Percentiles rank a stretch among this genome's conserved stretches.
Conservation (phyloP, 2,113 vertebrate genomes). For the Rhinoderma darwinii region DNA sequence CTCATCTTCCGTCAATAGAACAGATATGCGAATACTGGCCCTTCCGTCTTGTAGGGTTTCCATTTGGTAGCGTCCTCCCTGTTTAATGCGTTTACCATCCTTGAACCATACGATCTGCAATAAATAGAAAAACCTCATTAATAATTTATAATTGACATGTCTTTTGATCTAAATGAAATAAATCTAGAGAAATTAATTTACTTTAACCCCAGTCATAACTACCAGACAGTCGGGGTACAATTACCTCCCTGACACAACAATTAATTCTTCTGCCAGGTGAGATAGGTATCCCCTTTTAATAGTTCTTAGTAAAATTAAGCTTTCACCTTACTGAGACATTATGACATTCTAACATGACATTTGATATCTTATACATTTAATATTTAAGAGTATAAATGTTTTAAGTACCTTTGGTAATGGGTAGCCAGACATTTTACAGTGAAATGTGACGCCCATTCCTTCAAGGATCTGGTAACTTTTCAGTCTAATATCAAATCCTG, state of each 20-base stretch:
- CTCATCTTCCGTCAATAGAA: conserved; percentile 92
- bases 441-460: conserved; percentile 93
- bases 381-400: neutral
- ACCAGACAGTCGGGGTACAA: neutral
- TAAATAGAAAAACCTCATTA: neutral
- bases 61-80: conserved; percentile 85
- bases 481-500: conserved; percentile 85
- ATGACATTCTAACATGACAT: neutral
- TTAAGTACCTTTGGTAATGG: conserved; percentile 91
- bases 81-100: conserved; percentile 90
- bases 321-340: too few relatives aligned
- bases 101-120: conserved; percentile 95
- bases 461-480: conserved; percentile 96
- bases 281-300: too few relatives aligned
- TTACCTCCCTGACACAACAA: too few relatives aligned
- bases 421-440: conserved; percentile 89
- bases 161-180: neutral
- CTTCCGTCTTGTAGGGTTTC: conserved; percentile 91
- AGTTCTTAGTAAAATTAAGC: too few relatives aligned
- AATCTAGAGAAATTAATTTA: neutral
- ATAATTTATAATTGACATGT: too few relatives aligned
- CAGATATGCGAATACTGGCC: conserved; percentile 87
- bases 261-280: too few relatives aligned
- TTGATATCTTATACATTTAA: neutral
- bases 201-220: neutral